Evolutionary conservation across 2,888 invertebrate genomes (phyloP), one percentile per base, ranked within the genome.

Genomic region (Drosophila sordidula): DNA sequence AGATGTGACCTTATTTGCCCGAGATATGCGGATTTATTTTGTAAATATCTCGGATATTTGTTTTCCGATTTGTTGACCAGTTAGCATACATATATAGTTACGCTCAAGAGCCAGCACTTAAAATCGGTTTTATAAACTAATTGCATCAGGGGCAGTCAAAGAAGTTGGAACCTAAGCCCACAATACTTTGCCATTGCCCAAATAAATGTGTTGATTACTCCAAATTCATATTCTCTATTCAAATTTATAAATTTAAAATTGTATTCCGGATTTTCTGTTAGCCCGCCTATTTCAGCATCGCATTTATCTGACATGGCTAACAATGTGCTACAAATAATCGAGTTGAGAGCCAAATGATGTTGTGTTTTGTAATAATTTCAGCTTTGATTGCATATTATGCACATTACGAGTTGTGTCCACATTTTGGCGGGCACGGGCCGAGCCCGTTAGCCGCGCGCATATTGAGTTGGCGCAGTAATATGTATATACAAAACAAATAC

Each of bases 401-500:
- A 75, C 52, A 74, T 61, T 65, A 55, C 46, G 66, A 55, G 42
- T 8, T 25, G 26, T 39, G 66, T 52, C 66, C 71, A 52, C 66
- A 71, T 39, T 71, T 45, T 41, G 39, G 25, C 29, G 32, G 32
- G 64, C 55, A 56, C 57, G 41, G 44, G 51, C 9, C 41, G 26
- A 65, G 26, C 2, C 1, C 29, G 29, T 29, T 29, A 29, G 29
- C 45, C 18, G 56, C 29, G 29, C 18, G 29, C 34, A 34, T 4
- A 44, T 54, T 12, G 22, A 29, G 26, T 42, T 41, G 34, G n/a
- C 11, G 32, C 46, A 32, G 44, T 66, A 70, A 75, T 65, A 65
- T 75, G 42, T 75, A 58, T 64, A 83, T 70, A 69, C 61, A 50
- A 67, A 69, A 55, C 77, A 82, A 77, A 87, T 77, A 73, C 70